Conservation (phyloP, 2,797 vertebrate genomes). For the Enteromius thamalakanensis region DNA sequence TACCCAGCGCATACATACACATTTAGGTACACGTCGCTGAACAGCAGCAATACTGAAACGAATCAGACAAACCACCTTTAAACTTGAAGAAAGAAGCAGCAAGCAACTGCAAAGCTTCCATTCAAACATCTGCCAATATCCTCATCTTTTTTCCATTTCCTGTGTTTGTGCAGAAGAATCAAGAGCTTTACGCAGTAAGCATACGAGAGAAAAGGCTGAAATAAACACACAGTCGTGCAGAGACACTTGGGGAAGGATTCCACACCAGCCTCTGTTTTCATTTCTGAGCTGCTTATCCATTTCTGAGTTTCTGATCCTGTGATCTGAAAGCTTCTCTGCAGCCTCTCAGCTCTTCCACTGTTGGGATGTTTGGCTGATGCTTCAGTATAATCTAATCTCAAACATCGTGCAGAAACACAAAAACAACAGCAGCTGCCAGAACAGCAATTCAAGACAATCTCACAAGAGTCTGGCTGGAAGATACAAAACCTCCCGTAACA, state of each 20-base stretch:
- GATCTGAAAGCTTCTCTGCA: conserved; percentile 54
- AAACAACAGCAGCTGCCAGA: conserved; percentile 61
- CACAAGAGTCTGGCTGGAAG: conserved; percentile 59
- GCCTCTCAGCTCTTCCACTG: conserved; percentile 60
- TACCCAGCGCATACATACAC: not conserved
- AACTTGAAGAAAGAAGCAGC: conserved; percentile 45
- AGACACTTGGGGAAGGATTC: conserved; percentile 22
- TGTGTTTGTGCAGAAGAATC: conserved; percentile 39
- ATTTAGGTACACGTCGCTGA: not conserved
- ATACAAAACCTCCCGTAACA: conserved; percentile 18
- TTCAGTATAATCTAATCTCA: conserved; percentile 74
- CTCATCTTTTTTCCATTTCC: conserved; percentile 39
- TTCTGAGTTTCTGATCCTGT: conserved; percentile 50
- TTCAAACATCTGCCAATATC: conserved; percentile 36
- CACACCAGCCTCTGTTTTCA: conserved; percentile 32
- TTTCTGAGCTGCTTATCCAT: conserved; percentile 50
- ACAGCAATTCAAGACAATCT: conserved; percentile 74
- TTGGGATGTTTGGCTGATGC: conserved; percentile 56
- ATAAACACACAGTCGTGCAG: conserved; percentile 25
- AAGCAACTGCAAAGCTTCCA: conserved; percentile 44
- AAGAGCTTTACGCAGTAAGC: conserved; percentile 36
- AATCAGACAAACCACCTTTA: conserved; percentile 46
- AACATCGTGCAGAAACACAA: conserved; percentile 63
- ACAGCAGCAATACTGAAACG: conserved; percentile 41
- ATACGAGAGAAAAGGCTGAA: conserved; percentile 23